phyloP scores from a whole-genome alignment of 2,113 vertebrate genomes.

The Lycaon pictus region DNA sequence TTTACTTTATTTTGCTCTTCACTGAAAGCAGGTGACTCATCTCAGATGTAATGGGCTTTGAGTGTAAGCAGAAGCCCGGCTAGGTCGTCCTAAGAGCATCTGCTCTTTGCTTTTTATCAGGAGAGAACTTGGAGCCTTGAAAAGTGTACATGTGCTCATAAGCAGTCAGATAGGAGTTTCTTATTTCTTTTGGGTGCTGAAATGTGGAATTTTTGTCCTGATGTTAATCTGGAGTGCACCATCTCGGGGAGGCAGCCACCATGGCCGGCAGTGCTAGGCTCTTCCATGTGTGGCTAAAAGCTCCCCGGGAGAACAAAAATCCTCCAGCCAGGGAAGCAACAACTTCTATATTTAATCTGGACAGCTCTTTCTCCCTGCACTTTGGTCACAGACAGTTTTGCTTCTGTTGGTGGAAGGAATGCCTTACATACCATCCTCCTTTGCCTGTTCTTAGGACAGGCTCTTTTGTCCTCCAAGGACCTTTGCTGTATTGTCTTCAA shows the following conservation, averaged over 20 bases:
- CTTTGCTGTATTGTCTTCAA: background rate
- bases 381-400: background rate
- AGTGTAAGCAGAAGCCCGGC: background rate
- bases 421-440: fast-evolving
- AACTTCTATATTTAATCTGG: background rate
- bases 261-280: too few relatives aligned
- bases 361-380: background rate
- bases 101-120: constrained; percentile 77
- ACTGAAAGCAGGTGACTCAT: constrained; percentile 37
- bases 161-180: constrained; percentile 65
- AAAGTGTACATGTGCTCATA: constrained; percentile 56
- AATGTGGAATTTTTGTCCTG: background rate
- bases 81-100: constrained; percentile 48
- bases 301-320: background rate
- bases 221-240: background rate
- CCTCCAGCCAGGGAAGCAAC: background rate
- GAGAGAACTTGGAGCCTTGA: constrained; percentile 49
- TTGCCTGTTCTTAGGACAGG: background rate
- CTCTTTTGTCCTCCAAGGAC: background rate
- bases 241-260: background rate
- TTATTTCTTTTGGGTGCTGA: background rate
- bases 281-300: background rate
- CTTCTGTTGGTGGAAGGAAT: background rate
- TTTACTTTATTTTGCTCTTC: background rate
- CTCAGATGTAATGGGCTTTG: background rate